These are phyloP conservation scores for Tringa solitaria DNA, from an alignment of 2,113 vertebrate species.

Conservation along the genomic window DNA sequence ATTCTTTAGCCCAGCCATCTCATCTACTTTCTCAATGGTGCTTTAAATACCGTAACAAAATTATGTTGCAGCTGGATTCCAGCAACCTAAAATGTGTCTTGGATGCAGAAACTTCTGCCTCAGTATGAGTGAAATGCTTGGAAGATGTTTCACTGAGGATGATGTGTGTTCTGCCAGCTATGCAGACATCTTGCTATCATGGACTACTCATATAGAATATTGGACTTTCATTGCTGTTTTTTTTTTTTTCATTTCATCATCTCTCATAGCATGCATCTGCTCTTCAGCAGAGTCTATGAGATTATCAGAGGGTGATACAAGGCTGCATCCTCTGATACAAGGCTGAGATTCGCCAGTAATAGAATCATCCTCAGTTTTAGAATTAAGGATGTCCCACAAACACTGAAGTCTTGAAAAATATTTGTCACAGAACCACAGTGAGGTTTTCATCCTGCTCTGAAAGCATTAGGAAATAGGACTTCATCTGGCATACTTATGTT, in stretches of 20 bases:
- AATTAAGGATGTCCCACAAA: neutral
- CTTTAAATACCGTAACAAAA: neutral
- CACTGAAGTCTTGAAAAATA: neutral
- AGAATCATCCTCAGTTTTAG: neutral
- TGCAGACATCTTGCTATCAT: neutral
- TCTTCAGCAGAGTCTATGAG: neutral
- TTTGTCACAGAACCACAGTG: neutral
- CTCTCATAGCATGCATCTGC: neutral
- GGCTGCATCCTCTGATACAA: neutral
- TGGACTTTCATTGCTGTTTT: neutral
- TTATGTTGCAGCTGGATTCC: constrained; percentile 8
- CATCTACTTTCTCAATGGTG: neutral
- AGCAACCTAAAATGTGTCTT: neutral
- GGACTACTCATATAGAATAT: fast-evolving
- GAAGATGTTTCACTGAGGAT: neutral
- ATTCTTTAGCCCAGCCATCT: neutral
- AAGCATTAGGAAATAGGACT: neutral
- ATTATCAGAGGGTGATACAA: neutral
- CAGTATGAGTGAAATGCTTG: neutral
- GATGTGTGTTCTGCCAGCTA: neutral
- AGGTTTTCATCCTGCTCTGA: neutral
- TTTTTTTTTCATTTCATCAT: neutral
- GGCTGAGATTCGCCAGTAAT: neutral
- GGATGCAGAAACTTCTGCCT: neutral
- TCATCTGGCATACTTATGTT: neutral